Evolutionary conservation across 2,113 vertebrate genomes (phyloP).

Genomic region (Cardinalis cardinalis): DNA sequence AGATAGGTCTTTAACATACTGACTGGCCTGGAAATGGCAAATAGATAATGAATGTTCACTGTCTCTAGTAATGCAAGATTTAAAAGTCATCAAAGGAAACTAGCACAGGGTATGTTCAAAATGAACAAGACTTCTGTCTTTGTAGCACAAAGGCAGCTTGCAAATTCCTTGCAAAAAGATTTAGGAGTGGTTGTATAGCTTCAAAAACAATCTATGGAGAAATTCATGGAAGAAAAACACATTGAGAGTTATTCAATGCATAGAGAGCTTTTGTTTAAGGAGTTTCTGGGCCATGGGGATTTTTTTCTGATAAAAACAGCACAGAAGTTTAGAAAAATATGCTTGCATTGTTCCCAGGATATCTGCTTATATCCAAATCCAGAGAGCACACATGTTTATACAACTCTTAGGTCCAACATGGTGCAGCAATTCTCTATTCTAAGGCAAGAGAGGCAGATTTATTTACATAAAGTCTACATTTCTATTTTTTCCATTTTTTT

Average conservation of each 20-base stretch:
- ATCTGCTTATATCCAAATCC: not conserved
- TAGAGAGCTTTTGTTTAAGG: not conserved
- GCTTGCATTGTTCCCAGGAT: not conserved
- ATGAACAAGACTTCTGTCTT: not conserved
- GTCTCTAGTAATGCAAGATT: not conserved
- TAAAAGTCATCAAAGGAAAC: not conserved
- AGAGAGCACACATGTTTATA: not conserved
- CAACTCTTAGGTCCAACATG: not conserved
- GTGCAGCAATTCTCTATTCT: not conserved
- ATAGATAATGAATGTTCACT: not conserved
- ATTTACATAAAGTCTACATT: not conserved
- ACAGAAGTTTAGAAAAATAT: not conserved
- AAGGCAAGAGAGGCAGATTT: not conserved
- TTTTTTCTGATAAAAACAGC: not conserved
- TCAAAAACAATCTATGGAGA: not conserved
- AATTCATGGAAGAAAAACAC: not conserved
- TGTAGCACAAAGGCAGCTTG: not conserved
- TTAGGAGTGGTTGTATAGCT: not conserved
- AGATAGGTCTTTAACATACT: constrained; percentile 13
- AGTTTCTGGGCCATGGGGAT: not conserved
- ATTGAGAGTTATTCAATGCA: not conserved
- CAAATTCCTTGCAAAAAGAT: not conserved
- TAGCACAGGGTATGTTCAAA: not conserved
- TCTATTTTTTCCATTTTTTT: not conserved
- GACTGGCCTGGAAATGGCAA: not conserved